A percentile compares a stretch with the other conserved stretches of the same genome.
Conservation (phyloP, 2,797 vertebrate genomes). For the Rachycentron canadum region DNA sequence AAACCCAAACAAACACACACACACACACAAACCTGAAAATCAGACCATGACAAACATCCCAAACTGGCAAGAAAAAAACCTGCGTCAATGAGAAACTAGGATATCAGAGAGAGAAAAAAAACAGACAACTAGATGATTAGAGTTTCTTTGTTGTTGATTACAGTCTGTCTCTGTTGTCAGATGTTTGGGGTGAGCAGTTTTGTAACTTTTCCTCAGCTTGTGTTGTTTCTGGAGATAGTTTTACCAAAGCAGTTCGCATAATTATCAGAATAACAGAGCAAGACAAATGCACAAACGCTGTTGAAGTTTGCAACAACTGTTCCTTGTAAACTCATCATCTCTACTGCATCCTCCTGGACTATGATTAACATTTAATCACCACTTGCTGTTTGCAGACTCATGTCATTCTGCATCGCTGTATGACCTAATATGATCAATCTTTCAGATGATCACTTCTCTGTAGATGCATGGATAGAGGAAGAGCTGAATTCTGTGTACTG, state of each 20-base stretch:
- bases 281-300: background rate
- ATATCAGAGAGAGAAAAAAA: background rate
- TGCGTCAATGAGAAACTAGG: background rate
- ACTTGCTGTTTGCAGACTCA: background rate
- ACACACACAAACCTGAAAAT: background rate
- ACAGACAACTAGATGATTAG: background rate
- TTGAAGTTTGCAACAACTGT: background rate
- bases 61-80: constrained; percentile 10
- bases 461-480: background rate
- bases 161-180: background rate
- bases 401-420: background rate
- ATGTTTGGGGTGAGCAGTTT: background rate
- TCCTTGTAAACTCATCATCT: background rate
- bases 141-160: background rate
- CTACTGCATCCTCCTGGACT: background rate
- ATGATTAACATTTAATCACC: background rate
- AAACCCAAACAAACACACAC: constrained; percentile 25
- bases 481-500: background rate
- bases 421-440: background rate
- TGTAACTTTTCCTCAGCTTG: background rate
- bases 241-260: background rate
- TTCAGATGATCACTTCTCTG: background rate
- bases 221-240: background rate
- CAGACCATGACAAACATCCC: constrained; percentile 2
- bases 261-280: constrained; percentile 1